phyloP scores from a whole-genome alignment of 2,113 vertebrate genomes.

The Rallus limicola region DNA sequence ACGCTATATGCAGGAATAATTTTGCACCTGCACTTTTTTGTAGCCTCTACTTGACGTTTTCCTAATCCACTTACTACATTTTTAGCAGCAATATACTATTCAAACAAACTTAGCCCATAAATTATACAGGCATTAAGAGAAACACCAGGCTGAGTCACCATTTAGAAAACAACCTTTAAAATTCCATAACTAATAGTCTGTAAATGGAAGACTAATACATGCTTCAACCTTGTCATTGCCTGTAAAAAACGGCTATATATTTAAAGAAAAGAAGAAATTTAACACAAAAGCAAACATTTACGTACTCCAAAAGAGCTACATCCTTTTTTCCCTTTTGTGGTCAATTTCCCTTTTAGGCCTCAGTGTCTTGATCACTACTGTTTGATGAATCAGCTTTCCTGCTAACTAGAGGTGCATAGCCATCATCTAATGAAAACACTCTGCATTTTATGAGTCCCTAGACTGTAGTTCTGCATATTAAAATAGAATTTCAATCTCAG shows the following conservation, averaged over 20 bases:
- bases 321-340: neutral
- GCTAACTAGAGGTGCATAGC: constrained; percentile 73
- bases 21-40: neutral
- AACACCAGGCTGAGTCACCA: neutral
- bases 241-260: neutral
- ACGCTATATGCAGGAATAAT: neutral
- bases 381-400: constrained; percentile 79
- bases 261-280: constrained; percentile 4
- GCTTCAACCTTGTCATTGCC: neutral
- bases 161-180: neutral
- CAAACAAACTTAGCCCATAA: neutral
- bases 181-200: neutral
- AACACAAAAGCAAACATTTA: constrained; percentile 35
- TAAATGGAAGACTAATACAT: neutral
- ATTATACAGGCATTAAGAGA: neutral
- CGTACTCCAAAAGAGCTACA: constrained; percentile 19
- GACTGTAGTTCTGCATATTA: constrained; percentile 80
- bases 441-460: constrained; percentile 78
- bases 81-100: neutral
- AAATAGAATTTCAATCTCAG: constrained; percentile 81
- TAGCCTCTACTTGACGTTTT: neutral
- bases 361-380: constrained; percentile 52
- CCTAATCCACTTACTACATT: neutral
- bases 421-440: constrained; percentile 81
- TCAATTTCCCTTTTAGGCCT: constrained; percentile 35